Evolutionary conservation across 1,140 invertebrate genomes (phyloP).

Genomic region (Cydia amplana): DNA sequence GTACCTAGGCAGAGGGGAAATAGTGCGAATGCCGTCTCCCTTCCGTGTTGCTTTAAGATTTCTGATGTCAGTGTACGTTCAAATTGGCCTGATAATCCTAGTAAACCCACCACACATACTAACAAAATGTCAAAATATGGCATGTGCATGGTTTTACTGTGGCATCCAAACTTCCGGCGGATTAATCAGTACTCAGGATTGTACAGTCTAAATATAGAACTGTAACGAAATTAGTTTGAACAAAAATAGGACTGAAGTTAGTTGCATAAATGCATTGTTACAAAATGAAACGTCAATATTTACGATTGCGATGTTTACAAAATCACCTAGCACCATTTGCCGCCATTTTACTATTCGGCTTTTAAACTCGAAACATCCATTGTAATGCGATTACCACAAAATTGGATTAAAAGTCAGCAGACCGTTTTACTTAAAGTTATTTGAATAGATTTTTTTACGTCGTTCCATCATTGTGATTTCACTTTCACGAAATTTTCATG

Average conservation of each 20-base stretch:
- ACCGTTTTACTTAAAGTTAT: not conserved
- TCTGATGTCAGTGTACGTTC: no score
- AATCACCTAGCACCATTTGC: conserved; percentile 10
- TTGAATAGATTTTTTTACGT: not conserved
- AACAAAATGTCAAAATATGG: no score
- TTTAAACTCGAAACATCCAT: not conserved
- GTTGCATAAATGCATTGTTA: conserved; percentile 14
- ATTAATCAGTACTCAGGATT: not conserved
- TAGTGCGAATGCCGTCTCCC: no score
- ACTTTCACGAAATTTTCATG: not conserved
- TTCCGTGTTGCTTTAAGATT: no score
- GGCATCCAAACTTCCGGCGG: not conserved
- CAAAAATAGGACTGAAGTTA: conserved; percentile 1
- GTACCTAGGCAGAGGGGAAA: no score
- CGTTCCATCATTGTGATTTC: not conserved
- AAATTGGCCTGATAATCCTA: no score
- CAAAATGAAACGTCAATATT: conserved; percentile 12
- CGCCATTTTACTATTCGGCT: conserved; percentile 2
- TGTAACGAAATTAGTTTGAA: not conserved
- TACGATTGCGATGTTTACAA: not conserved
- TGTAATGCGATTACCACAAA: not conserved
- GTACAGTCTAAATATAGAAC: not conserved
- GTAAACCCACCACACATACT: no score
- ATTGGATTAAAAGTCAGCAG: not conserved
- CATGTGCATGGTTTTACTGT: no score